Evolutionary conservation across 2,888 invertebrate species (phyloP), one percentile per base, ranked within the genome.

Genomic region (Leptothorax acervorum): DNA sequence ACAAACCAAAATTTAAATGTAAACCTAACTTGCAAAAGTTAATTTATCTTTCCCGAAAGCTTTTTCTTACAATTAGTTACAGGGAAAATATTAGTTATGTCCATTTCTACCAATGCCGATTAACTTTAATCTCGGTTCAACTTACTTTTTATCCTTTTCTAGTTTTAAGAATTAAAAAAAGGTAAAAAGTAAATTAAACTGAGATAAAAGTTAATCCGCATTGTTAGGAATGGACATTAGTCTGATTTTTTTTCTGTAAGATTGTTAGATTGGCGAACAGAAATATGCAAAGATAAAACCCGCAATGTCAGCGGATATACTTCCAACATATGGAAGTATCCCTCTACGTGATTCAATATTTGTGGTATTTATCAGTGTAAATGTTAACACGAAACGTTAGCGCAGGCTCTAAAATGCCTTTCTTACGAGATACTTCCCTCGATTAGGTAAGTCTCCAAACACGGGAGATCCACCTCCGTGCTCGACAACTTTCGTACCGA

Each of bases 401-500:
- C 35, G 75, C 63, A 63, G 66, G 23, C 78, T 78, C 55, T 55
- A 42, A 78, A 55, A 76, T 66, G 15, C 78, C 66, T 66, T 55
- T 62, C 57, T 45, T 51, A 18, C 23, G 79, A 71, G 60, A 60
- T 79, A 39, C 23, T 35, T 39, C 23, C 9, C 66, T 31, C 55
- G 79, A 73, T 57, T 60, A 79, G 66, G 71, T 11, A 81, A 73
- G 81, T 63, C 42, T 51, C 42, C 48, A 60, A 81, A 68, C 55
- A 79, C n/a, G 11, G 4, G 28, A 73, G 63, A 70, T 42, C 51
- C 42, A 55, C 11, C 15, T 9, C 53, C 68, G 35, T 5, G 81
- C 18, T 79, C 83, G 53, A 86, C 55, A 74, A 82, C 60, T 82
- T 88, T 88, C 83, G 51, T 78, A 42, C 68, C 66, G 82, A 83